These are phyloP conservation scores for Bombycilla garrulus DNA, from an alignment of 2,113 vertebrate species.

Conservation along the genomic window DNA sequence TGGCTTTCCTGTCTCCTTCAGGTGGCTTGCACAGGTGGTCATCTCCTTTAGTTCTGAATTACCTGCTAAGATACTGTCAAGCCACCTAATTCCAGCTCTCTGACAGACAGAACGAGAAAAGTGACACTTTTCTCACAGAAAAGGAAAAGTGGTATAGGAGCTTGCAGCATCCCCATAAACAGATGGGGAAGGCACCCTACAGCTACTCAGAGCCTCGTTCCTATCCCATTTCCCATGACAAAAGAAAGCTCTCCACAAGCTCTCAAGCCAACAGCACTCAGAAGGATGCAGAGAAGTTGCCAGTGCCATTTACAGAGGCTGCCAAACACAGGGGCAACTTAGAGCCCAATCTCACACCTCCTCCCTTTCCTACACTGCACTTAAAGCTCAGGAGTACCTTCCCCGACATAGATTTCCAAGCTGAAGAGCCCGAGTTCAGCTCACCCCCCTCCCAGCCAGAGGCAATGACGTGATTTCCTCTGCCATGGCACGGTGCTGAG, in stretches of 20 bases:
- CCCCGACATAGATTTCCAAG: background rate
- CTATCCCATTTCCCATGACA: background rate
- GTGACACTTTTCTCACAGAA: background rate
- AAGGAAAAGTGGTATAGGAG: background rate
- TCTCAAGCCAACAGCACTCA: background rate
- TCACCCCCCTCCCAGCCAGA: background rate
- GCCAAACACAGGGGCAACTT: background rate
- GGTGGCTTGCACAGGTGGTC: background rate
- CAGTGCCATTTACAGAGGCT: background rate
- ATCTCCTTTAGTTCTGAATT: background rate
- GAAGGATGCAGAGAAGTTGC: background rate
- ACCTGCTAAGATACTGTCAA: background rate
- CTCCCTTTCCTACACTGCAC: background rate
- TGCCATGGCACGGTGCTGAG: background rate
- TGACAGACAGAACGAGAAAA: background rate
- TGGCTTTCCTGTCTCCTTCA: background rate
- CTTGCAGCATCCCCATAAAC: background rate
- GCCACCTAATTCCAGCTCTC: background rate
- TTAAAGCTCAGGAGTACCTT: background rate
- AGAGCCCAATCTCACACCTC: background rate
- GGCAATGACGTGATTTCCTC: background rate
- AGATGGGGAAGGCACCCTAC: background rate
- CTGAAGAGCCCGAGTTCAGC: background rate
- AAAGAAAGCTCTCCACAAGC: background rate
- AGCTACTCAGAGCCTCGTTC: background rate